These are phyloP conservation scores for Tetragonula clypearis DNA, from an alignment of 1,140 invertebrate genomes.

Conservation along the genomic window DNA sequence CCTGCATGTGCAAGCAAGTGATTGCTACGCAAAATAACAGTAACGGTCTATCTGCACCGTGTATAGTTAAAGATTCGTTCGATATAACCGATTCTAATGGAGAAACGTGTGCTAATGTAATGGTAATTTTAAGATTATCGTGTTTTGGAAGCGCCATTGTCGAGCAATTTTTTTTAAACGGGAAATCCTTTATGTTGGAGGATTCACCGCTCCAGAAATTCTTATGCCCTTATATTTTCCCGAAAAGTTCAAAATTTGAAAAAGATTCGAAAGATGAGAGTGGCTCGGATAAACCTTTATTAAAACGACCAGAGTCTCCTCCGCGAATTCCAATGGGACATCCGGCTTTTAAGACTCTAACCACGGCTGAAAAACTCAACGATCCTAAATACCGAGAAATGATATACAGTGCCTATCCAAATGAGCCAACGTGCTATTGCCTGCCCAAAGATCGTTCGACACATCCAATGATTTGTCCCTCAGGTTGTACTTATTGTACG, in stretches of 20 bases:
- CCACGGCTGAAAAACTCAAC: slow-evolving; percentile 73
- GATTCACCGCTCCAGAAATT: slow-evolving; percentile 56
- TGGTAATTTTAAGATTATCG: slow-evolving; percentile 63
- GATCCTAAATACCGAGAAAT: slow-evolving; percentile 67
- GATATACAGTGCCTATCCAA: slow-evolving; percentile 68
- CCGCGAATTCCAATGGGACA: slow-evolving; percentile 60
- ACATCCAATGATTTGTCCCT: slow-evolving; percentile 59
- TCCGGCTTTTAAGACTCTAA: slow-evolving; percentile 67
- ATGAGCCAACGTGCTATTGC: slow-evolving; percentile 72
- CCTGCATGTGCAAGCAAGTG: slow-evolving; percentile 46
- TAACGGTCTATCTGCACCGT: slow-evolving; percentile 46
- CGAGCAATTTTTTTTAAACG: slow-evolving; percentile 46
- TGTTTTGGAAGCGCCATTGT: slow-evolving; percentile 68
- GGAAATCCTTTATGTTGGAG: slow-evolving; percentile 58
- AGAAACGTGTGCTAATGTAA: slow-evolving; percentile 56
- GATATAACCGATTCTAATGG: slow-evolving; percentile 53
- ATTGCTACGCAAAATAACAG: slow-evolving; percentile 24
- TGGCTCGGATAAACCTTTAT: background rate
- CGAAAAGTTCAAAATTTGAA: background rate
- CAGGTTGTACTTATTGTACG: slow-evolving; percentile 66
- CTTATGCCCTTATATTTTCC: slow-evolving; percentile 1
- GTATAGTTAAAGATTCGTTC: slow-evolving; percentile 57
- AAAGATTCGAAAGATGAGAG: background rate
- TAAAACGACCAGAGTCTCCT: slow-evolving; percentile 52
- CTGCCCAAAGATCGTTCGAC: slow-evolving; percentile 34